Conservation (phyloP, 2,888 invertebrate genomes). For the Tubulanus polymorphus region DNA sequence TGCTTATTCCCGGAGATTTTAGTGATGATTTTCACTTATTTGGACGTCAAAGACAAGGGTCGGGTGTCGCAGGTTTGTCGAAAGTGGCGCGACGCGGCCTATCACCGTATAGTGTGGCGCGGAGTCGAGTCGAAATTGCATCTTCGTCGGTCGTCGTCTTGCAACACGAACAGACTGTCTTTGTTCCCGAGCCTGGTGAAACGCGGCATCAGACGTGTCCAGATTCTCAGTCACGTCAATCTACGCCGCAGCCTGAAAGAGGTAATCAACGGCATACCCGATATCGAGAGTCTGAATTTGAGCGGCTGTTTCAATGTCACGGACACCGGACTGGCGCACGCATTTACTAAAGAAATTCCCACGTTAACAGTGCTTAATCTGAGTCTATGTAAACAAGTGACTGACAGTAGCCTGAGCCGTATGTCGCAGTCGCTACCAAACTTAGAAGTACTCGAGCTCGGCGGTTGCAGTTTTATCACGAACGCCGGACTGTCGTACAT, state of each 20-base stretch:
- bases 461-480: constrained; percentile 87
- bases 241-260: constrained; percentile 77
- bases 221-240: constrained; percentile 85
- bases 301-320: constrained; percentile 92
- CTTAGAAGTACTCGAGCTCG: constrained; percentile 80
- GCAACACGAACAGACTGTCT: too few relatives aligned
- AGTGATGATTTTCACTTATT: constrained; percentile 83
- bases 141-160: constrained; percentile 70
- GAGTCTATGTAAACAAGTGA: constrained; percentile 90
- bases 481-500: constrained; percentile 81
- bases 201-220: constrained; percentile 82
- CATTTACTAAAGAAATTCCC: constrained; percentile 71
- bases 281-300: constrained; percentile 80
- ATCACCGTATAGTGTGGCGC: constrained; percentile 88
- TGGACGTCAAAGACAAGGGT: constrained; percentile 84
- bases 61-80: constrained; percentile 78
- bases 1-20: constrained; percentile 88
- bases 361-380: constrained; percentile 77
- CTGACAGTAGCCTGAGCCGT: constrained; percentile 80
- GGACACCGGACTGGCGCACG: constrained; percentile 77
- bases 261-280: constrained; percentile 79
- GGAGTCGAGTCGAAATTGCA: constrained; percentile 89
- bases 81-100: constrained; percentile 87
- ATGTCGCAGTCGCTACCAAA: constrained; percentile 80
- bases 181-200: constrained; percentile 81